Percentiles rank a stretch among this genome's conserved stretches.
Evolutionary conservation across 2,888 invertebrate species (phyloP).

Genomic region (Cinara cedri): DNA sequence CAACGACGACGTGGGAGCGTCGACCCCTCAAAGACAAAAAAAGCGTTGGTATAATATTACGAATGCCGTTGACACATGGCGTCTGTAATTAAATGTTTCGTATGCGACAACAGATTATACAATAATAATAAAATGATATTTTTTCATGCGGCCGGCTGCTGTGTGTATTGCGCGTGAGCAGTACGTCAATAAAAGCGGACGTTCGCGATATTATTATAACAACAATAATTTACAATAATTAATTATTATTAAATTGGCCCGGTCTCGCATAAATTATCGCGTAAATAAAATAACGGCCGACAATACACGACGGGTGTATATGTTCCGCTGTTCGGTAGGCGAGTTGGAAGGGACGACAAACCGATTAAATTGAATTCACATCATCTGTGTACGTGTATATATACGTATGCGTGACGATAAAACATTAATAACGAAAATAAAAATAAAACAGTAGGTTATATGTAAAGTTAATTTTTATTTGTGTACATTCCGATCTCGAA

Average conservation of each 20-base stretch:
- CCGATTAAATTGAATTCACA: no score
- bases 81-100: slow-evolving; percentile 6
- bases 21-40: slow-evolving; percentile 36
- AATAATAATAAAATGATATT: no score
- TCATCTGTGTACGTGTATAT: no score
- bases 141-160: no score
- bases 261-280: background rate
- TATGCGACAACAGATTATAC: background rate
- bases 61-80: background rate
- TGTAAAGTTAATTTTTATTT: background rate
- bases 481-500: slow-evolving; percentile 93
- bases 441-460: no score
- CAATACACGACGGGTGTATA: no score
- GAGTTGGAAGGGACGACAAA: no score
- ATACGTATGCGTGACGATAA: no score
- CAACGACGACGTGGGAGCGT: slow-evolving; percentile 18
- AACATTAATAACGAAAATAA: no score
- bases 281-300: no score
- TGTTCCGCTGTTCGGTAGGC: no score
- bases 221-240: background rate
- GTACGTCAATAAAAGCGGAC: slow-evolving; percentile 1
- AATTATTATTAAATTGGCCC: background rate
- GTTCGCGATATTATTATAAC: no score
- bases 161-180: background rate
- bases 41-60: background rate